Conservation (phyloP, 1,140 invertebrate genomes). For the Drosophila chauvacae region DNA sequence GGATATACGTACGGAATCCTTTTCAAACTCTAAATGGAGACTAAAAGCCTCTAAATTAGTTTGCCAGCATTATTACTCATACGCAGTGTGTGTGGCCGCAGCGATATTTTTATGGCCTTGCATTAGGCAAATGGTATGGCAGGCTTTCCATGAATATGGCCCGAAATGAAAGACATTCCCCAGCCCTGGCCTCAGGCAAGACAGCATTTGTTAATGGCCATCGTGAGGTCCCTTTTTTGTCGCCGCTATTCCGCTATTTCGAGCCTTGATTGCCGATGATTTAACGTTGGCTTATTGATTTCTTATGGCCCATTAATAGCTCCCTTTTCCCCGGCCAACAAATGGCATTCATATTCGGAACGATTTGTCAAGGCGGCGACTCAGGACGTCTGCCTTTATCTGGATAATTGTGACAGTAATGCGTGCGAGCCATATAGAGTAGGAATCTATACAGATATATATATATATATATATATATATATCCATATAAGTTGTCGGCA, state of each 20-base stretch:
- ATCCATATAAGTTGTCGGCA: slow-evolving; percentile 16
- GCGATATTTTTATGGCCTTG: slow-evolving; percentile 49
- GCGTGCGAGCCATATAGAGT: slow-evolving; percentile 15
- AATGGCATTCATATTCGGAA: slow-evolving; percentile 46
- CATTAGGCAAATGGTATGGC: slow-evolving; percentile 51
- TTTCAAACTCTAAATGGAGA: slow-evolving; percentile 44
- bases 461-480: neutral
- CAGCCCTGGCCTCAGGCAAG: slow-evolving; percentile 8
- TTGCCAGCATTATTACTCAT: slow-evolving; percentile 51
- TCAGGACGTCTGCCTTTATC: slow-evolving; percentile 33
- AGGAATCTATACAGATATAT: slow-evolving; percentile 17
- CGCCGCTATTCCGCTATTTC: slow-evolving; percentile 16
- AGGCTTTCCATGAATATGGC: slow-evolving; percentile 36
- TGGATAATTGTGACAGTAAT: slow-evolving; percentile 50
- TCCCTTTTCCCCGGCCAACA: neutral
- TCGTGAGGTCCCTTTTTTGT: slow-evolving; percentile 6
- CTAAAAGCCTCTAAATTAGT: slow-evolving; percentile 58
- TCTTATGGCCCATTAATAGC: slow-evolving; percentile 51
- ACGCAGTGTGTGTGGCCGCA: slow-evolving; percentile 31
- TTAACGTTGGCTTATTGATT: slow-evolving; percentile 48
- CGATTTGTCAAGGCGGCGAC: slow-evolving; percentile 39
- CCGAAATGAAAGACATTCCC: slow-evolving; percentile 24
- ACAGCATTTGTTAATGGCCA: slow-evolving; percentile 49
- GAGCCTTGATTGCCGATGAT: slow-evolving; percentile 45
- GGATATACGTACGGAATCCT: slow-evolving; percentile 10